Evolutionary conservation across 2,888 invertebrate genomes (phyloP).

Genomic region (Labia minor): DNA sequence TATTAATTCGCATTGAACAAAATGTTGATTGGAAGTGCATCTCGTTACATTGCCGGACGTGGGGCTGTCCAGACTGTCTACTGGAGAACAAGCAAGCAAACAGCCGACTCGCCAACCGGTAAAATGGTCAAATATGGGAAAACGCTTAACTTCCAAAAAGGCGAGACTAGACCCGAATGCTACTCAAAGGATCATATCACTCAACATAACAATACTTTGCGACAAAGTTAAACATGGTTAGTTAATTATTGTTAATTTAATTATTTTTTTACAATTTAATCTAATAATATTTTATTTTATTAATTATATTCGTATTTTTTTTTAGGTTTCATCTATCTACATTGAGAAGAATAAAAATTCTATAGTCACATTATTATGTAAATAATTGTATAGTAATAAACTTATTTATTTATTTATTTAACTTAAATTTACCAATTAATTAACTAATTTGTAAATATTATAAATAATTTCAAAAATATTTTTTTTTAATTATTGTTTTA

Average conservation of each 20-base stretch:
- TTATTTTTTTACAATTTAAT: no score
- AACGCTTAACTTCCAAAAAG: background rate
- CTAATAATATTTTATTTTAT: no score
- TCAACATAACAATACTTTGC: background rate
- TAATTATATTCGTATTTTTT: no score
- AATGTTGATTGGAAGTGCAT: background rate
- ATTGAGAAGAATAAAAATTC: no score
- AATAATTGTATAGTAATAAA: no score
- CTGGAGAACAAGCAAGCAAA: background rate
- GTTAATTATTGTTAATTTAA: background rate
- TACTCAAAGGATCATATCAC: background rate
- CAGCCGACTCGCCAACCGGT: background rate
- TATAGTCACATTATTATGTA: no score
- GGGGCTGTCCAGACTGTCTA: background rate
- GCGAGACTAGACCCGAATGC: background rate
- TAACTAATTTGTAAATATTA: no score
- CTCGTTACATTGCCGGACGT: background rate
- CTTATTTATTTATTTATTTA: no score
- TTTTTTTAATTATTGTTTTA: no score
- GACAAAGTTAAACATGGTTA: background rate
- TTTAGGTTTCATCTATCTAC: no score
- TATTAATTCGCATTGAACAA: background rate
- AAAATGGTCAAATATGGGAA: background rate
- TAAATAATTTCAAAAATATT: no score
- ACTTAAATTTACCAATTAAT: no score